These are phyloP conservation scores for Melanaphis sacchari DNA, from an alignment of 1,140 invertebrate genomes.

Conservation along the genomic window DNA sequence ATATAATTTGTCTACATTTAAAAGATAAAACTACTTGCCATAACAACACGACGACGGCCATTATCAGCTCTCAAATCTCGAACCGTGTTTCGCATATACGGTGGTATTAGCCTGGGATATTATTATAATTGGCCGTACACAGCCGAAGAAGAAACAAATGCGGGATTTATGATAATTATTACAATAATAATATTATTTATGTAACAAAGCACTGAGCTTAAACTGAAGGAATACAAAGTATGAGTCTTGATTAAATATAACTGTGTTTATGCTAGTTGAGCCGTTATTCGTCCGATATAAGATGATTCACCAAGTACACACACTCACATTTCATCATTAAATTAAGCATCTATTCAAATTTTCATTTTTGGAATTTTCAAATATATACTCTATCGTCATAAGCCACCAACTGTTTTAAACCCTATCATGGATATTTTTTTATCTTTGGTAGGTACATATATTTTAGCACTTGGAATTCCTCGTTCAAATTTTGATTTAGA, in stretches of 20 bases:
- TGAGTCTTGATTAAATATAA: neutral
- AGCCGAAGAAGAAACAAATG: too few relatives aligned
- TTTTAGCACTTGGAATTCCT: neutral
- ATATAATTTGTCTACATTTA: neutral
- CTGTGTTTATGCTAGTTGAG: neutral
- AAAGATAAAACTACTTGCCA: neutral
- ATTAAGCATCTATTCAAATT: neutral
- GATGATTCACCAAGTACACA: neutral
- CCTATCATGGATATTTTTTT: neutral
- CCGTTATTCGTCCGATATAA: neutral
- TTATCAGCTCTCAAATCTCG: neutral
- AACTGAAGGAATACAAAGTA: neutral
- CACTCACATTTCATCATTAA: neutral
- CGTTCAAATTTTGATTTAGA: neutral
- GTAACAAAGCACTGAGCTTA: neutral
- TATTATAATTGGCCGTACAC: constrained; percentile 11
- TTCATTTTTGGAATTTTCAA: neutral
- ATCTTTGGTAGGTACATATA: neutral
- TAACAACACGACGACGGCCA: neutral
- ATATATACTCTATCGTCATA: neutral
- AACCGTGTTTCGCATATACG: neutral
- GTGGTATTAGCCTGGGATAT: neutral
- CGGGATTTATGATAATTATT: neutral
- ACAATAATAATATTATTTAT: neutral
- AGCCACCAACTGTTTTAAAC: neutral